phyloP scores from a whole-genome alignment of 2,888 invertebrate genomes.

The Nomada goodeniana region DNA sequence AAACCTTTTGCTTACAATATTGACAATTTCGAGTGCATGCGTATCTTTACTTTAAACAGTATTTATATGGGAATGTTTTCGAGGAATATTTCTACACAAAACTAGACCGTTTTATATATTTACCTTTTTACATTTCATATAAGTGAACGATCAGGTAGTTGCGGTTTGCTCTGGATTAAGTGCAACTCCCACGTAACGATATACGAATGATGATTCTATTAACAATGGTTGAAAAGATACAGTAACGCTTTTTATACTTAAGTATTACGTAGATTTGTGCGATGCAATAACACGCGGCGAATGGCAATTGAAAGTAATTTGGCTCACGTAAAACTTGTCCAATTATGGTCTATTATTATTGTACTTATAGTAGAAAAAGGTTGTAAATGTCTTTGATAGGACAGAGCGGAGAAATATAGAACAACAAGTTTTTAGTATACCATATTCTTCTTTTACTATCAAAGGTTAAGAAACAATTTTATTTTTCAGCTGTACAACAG shows the following conservation, averaged over 20 bases:
- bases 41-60: background rate
- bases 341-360: conserved; percentile 16
- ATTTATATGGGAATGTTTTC: conserved; percentile 4
- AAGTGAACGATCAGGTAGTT: background rate
- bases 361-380: background rate
- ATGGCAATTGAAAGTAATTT: background rate
- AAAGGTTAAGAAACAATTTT: background rate
- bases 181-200: no score
- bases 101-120: conserved; percentile 6
- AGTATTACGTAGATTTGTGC: background rate
- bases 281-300: no score
- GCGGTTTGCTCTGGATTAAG: background rate
- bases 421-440: background rate
- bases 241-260: conserved; percentile 10
- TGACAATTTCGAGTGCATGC: background rate
- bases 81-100: conserved; percentile 4
- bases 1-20: background rate
- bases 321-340: background rate
- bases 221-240: background rate
- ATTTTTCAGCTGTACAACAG: background rate
- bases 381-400: background rate
- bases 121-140: background rate
- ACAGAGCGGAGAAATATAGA: conserved; percentile 14
- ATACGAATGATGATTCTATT: background rate
- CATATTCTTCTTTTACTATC: background rate